A percentile compares a stretch with the other conserved stretches of the same genome.
Conservation (phyloP, 2,888 invertebrate species). For the Stenoptilia bipunctidactyla region DNA sequence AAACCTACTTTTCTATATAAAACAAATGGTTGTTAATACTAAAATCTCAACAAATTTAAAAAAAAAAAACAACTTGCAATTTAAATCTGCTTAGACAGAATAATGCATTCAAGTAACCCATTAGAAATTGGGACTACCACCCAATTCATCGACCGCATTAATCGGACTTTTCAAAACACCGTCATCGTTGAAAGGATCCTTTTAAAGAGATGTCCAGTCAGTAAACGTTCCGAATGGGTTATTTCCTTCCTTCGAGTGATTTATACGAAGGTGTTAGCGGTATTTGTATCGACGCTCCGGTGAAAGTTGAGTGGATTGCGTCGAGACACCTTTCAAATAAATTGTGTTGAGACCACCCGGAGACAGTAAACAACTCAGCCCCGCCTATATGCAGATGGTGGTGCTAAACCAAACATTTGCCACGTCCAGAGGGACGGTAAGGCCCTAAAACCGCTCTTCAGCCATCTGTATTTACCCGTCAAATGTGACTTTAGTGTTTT, state of each 20-base stretch:
- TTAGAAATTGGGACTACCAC: slow-evolving; percentile 12
- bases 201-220: slow-evolving; percentile 35
- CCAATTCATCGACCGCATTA: neutral
- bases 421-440: slow-evolving; percentile 39
- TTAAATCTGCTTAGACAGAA: no score
- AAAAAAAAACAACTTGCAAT: no score
- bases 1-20: no score
- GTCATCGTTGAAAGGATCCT: slow-evolving; percentile 25
- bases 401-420: slow-evolving; percentile 40
- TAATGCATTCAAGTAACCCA: neutral
- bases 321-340: slow-evolving; percentile 67
- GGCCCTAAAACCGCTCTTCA: slow-evolving; percentile 45
- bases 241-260: slow-evolving; percentile 50
- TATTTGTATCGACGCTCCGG: slow-evolving; percentile 26
- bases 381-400: slow-evolving; percentile 51
- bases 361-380: slow-evolving; percentile 56
- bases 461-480: slow-evolving; percentile 25
- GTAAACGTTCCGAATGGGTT: slow-evolving; percentile 42
- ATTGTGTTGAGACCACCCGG: slow-evolving; percentile 60
- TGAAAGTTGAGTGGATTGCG: slow-evolving; percentile 61
- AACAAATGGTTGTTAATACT: no score
- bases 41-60: no score
- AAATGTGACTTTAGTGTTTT: slow-evolving; percentile 34
- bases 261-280: slow-evolving; percentile 47
- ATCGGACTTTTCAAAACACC: slow-evolving; percentile 29